Evolutionary conservation across 2,888 invertebrate genomes (phyloP).

Genomic region (Cephus spinipes): DNA sequence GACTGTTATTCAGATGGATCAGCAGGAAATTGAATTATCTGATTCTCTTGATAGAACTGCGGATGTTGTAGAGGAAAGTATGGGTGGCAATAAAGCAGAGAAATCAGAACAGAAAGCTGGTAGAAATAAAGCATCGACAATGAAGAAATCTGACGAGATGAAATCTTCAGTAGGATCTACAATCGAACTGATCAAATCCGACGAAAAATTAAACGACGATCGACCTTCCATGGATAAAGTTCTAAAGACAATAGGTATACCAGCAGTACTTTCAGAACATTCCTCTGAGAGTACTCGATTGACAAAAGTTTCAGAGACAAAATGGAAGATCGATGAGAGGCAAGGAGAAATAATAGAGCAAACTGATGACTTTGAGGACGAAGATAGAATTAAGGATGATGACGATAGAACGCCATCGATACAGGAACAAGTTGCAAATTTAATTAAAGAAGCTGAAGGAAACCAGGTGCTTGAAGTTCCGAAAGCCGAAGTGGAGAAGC

Average conservation of each 20-base stretch:
- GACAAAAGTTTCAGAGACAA: neutral
- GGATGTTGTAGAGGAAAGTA: neutral
- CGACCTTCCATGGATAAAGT: neutral
- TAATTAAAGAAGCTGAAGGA: neutral
- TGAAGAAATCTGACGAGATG: slow-evolving; percentile 1
- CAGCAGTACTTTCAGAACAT: neutral
- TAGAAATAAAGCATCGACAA: neutral
- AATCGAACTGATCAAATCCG: neutral
- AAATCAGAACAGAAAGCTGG: neutral
- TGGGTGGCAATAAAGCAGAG: neutral
- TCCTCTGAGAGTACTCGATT: neutral
- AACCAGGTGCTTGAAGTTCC: neutral
- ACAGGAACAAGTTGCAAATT: slow-evolving; percentile 2
- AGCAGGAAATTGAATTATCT: slow-evolving; percentile 44
- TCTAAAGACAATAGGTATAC: neutral
- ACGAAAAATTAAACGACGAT: neutral
- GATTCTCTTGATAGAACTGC: slow-evolving; percentile 27
- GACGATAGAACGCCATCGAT: neutral
- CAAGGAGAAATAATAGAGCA: slow-evolving; percentile 9
- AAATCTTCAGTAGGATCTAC: neutral
- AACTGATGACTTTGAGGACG: slow-evolving; percentile 3
- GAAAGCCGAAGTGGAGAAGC: slow-evolving; percentile 34
- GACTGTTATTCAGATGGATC: slow-evolving; percentile 27
- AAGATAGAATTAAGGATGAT: slow-evolving; percentile 8
- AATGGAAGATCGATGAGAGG: neutral